Base-by-base conservation (phyloP, 2,113 vertebrate species). In the Paramisgurnus dabryanus region DNA sequence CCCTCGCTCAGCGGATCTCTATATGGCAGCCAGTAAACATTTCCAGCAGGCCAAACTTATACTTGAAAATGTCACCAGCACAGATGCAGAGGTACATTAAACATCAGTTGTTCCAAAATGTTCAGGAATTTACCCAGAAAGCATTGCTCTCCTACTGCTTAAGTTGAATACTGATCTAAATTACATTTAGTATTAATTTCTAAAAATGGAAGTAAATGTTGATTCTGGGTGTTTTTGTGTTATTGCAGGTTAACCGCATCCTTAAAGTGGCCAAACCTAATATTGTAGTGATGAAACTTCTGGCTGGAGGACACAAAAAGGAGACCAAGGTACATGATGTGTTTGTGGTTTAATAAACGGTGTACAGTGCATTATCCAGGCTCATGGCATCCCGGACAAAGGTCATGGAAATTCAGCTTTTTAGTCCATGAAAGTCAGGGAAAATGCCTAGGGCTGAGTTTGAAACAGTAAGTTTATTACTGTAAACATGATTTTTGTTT, bases 11-110 rank as follows among this genome's bases (percentile, higher is more conserved):
- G 94, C 96, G 45, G 98, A 99, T 89, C 93, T 99, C 55, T 99
- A 98, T 85, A 92, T 98, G 92, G 97, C 98, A 49, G 96, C 98
- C 85, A 99, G 98, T 87, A 99, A 99, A 92, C 97, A 99, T 87
- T 99, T 99, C 88, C 98, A 99, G 88, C 98, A 99, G 88, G 96
- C 98, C 60, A 99, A 96, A 88, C 95, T 99, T 91, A 98, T 99
- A 87, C 85, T 99, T 89, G 98, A 99, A 90, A 99, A 97, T 84
- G 94, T 99, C 76, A 93, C 95, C 0, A 96, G 93, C 84, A 95
- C 96, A 45, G 97, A 99, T 85, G 90, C 94, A 0, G 98, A 99
- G 96, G 97, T 97, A 83, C 94, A 91, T 58, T 4, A 12, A 41
- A 72, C 22, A 15, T 13, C 8, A 5, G 3, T n/a, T n/a, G n/a